These are phyloP conservation scores for Microctonus hyperodae DNA, from an alignment of 2,888 invertebrate genomes.

Conservation along the genomic window DNA sequence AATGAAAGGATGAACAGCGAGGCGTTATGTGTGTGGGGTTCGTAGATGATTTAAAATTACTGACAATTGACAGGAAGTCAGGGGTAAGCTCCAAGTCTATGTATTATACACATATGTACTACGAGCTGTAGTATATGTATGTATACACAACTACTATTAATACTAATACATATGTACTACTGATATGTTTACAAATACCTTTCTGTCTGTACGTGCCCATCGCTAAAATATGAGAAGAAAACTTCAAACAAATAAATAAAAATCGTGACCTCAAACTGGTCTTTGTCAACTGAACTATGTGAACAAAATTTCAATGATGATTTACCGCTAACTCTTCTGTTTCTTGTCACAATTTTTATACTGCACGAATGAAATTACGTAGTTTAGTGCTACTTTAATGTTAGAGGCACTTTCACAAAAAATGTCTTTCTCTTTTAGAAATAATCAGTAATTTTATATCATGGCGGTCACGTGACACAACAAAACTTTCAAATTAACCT, in stretches of 20 bases:
- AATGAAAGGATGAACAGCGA: constrained; percentile 36
- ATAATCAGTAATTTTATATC: neutral
- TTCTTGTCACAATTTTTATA: neutral
- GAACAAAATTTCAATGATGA: constrained; percentile 25
- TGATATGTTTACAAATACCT: neutral
- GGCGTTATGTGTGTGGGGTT: constrained; percentile 57
- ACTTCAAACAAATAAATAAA: neutral
- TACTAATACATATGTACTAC: constrained; percentile 25
- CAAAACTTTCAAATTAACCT: neutral
- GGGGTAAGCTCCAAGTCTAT: constrained; percentile 50
- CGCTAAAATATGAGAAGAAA: no score
- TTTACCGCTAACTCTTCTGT: constrained; percentile 24
- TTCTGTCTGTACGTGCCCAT: neutral
- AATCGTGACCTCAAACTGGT: neutral
- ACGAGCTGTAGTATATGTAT: no score
- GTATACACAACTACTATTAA: no score
- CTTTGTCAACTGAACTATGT: constrained; percentile 4
- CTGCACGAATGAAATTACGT: neutral
- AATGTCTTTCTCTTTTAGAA: neutral
- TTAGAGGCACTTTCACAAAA: neutral
- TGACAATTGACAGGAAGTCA: constrained; percentile 63
- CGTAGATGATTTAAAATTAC: constrained; percentile 63
- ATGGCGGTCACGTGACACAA: neutral
- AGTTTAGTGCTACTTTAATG: constrained; percentile 7
- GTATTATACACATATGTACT: constrained; percentile 12